Conservation (phyloP, 2,888 invertebrate genomes). For the Eilema sororculum region DNA sequence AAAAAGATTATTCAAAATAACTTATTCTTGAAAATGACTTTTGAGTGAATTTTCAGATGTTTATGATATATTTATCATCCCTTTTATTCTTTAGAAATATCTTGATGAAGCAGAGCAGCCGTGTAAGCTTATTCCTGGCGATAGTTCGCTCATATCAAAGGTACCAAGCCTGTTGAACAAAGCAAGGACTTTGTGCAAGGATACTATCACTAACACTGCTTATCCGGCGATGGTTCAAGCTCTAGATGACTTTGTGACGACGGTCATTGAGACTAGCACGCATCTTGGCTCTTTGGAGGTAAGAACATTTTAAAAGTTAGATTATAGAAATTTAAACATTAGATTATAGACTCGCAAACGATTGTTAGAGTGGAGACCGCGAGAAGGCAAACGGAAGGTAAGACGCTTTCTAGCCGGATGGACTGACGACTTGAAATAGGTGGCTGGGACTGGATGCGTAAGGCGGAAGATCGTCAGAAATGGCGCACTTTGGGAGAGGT, state of each 20-base stretch:
- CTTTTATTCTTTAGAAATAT: slow-evolving; percentile 70
- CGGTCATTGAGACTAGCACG: slow-evolving; percentile 89
- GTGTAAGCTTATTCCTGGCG: slow-evolving; percentile 60
- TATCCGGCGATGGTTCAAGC: slow-evolving; percentile 88
- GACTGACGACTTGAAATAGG: no score
- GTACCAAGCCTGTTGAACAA: slow-evolving; percentile 84
- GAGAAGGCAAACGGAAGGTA: no score
- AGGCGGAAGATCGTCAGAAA: no score
- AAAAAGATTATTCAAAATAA: background rate
- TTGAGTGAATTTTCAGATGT: no score
- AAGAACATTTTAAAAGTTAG: slow-evolving; percentile 37
- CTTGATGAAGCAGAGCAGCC: slow-evolving; percentile 74
- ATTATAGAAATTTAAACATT: background rate
- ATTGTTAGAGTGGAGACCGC: no score
- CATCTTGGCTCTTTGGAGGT: slow-evolving; percentile 90
- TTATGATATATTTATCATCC: slow-evolving; percentile 7
- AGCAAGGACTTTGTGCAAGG: slow-evolving; percentile 89
- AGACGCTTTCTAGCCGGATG: no score
- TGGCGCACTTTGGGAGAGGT: no score
- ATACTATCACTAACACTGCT: slow-evolving; percentile 85
- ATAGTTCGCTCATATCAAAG: slow-evolving; percentile 69
- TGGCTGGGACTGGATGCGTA: no score
- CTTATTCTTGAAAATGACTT: no score
- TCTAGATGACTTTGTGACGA: slow-evolving; percentile 89
- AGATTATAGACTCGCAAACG: no score